phyloP scores from a whole-genome alignment of 2,113 vertebrate genomes.

The Aspiorhynchus laticeps region DNA sequence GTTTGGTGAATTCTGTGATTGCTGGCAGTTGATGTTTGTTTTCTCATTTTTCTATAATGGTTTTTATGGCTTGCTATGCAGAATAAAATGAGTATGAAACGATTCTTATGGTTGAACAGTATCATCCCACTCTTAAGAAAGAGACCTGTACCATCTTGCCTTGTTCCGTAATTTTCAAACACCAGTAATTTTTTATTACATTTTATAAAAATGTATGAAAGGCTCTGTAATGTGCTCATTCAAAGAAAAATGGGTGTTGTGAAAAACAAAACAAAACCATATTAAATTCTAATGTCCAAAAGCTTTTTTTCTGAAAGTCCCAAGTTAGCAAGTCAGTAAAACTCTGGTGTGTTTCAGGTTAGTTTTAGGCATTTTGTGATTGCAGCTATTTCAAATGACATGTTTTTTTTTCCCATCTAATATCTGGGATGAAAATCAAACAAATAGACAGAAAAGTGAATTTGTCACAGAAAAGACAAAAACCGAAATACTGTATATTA shows the following conservation, averaged over 20 bases:
- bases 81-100: constrained; percentile 15
- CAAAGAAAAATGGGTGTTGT: not conserved
- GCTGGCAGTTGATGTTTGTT: constrained; percentile 33
- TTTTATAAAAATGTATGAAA: not conserved
- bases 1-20: constrained; percentile 44
- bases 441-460: not conserved
- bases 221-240: constrained; percentile 11
- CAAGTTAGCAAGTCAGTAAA: not conserved
- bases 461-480: not conserved
- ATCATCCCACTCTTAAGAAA: not conserved
- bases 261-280: constrained; percentile 2
- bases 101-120: not conserved
- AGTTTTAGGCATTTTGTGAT: not conserved
- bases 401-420: not conserved
- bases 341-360: not conserved
- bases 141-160: not conserved
- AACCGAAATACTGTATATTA: not conserved
- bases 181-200: not conserved
- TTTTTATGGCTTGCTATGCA: not conserved
- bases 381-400: not conserved
- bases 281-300: not conserved
- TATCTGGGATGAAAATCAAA: not conserved
- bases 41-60: not conserved
- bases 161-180: not conserved
- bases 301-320: not conserved